These are phyloP conservation scores for Rhabdomys pumilio DNA, from an alignment of 2,797 vertebrate genomes.

Conservation along the genomic window DNA sequence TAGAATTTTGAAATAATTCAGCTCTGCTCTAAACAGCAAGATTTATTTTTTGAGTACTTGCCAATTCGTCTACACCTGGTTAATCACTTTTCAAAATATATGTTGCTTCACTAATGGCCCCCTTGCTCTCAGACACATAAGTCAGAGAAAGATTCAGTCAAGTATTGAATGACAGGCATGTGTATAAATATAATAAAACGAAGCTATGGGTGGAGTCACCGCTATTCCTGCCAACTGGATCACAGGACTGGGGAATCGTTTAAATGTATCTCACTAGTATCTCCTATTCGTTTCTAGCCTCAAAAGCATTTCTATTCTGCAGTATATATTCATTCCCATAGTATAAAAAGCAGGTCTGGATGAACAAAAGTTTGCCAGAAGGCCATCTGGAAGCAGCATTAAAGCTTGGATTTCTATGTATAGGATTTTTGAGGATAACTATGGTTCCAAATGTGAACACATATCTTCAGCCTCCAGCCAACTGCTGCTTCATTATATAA, in stretches of 20 bases:
- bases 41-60: constrained; percentile 41
- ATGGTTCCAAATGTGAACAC: constrained; percentile 64
- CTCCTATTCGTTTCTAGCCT: constrained; percentile 74
- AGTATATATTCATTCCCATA: constrained; percentile 72
- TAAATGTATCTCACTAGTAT: constrained; percentile 58
- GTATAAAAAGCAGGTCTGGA: constrained; percentile 67
- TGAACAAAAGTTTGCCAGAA: constrained; percentile 83
- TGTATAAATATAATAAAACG: constrained; percentile 44
- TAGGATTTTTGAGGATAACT: constrained; percentile 68
- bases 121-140: constrained; percentile 43
- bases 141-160: constrained; percentile 58
- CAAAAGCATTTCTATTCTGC: constrained; percentile 74
- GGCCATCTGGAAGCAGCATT: constrained; percentile 86
- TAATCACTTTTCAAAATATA: constrained; percentile 62
- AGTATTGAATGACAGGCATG: neutral
- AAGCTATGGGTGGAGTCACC: constrained; percentile 26
- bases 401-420: constrained; percentile 72
- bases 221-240: constrained; percentile 52
- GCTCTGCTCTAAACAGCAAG: constrained; percentile 66
- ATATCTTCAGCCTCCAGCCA: constrained; percentile 38
- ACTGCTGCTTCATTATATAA: constrained; percentile 64
- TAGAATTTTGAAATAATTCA: constrained; percentile 77
- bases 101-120: constrained; percentile 1
- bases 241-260: constrained; percentile 40
- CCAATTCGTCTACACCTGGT: constrained; percentile 41